Percentiles rank a stretch among this genome's conserved stretches.
Conservation (phyloP, 2,797 vertebrate species). For the Enoplosus armatus region DNA sequence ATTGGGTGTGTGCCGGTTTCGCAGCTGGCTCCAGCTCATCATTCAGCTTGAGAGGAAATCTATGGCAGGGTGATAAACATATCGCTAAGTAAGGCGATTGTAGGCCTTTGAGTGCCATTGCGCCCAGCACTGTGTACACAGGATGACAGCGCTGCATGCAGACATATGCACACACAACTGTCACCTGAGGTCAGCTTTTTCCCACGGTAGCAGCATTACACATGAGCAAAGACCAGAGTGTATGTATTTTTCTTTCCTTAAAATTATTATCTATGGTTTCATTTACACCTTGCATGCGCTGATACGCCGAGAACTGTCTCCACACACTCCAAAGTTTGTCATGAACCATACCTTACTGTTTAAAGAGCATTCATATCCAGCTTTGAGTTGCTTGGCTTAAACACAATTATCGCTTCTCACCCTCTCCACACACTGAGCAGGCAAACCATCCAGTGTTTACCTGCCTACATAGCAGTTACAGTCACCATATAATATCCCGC, state of each 20-base stretch:
- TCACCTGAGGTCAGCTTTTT: slow-evolving; percentile 43
- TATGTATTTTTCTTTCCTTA: not conserved
- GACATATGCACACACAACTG: slow-evolving; percentile 7
- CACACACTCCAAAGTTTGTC: not conserved
- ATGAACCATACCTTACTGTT: not conserved
- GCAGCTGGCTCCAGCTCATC: slow-evolving; percentile 44
- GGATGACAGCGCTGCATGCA: slow-evolving; percentile 29
- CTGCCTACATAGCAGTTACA: slow-evolving; percentile 25
- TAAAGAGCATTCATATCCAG: not conserved
- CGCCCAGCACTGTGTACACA: slow-evolving; percentile 20
- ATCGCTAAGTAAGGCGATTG: slow-evolving; percentile 68
- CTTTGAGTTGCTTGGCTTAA: not conserved
- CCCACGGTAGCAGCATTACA: slow-evolving; percentile 5
- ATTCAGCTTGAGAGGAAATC: slow-evolving; percentile 65
- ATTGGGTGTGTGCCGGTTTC: slow-evolving; percentile 53
- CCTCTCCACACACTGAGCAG: not conserved
- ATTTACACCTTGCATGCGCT: not conserved
- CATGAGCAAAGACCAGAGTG: not conserved
- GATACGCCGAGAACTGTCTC: not conserved
- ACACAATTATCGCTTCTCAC: not conserved
- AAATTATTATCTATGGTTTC: not conserved
- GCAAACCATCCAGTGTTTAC: slow-evolving; percentile 40
- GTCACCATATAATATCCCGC: slow-evolving; percentile 40
- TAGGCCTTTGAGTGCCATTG: slow-evolving; percentile 42
- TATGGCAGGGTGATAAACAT: slow-evolving; percentile 63